Evolutionary conservation across 2,888 invertebrate genomes (phyloP), one percentile per base, ranked within the genome.

Genomic region (Adelognathus sp.): DNA sequence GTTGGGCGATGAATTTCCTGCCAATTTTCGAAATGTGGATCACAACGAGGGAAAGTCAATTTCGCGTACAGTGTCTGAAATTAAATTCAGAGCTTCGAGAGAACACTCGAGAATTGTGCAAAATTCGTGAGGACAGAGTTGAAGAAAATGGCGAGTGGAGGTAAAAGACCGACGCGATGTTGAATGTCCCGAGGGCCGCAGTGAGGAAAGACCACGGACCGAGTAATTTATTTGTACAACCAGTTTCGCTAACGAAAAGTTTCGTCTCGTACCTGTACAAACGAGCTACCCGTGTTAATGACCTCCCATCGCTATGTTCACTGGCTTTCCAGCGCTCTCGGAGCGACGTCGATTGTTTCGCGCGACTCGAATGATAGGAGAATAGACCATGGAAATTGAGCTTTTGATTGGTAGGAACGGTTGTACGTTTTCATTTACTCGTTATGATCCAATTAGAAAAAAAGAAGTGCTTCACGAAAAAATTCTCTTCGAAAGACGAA

Each of bases 211-310:
- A 66, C 36, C 33, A 14, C 16, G 24, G 27, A 39, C 18, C 41
- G 50, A 46, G 58, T 46, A 50, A 41, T 56, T 73, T 73, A 44
- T 73, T 56, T 73, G 61, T 52, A 61, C 27, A 39, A 24, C 71
- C 16, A 6, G 18, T 31, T 36, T 29, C 61, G 27, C 46, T 52
- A 33, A 41, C 50, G 39, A 27, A 29, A 52, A 21, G 46, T 50
- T 33, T 46, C 16, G 46, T 18, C 60, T 70, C 18, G 14, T 21
- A 33, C 44, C 46, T 14, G 14, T 21, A 33, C 44, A 33, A 18
- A 16, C 36, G 11, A n/a, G n/a, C 50, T 21, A 24, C 11, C 46
- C 21, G 54, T 46, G 41, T 64, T 54, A 54, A 50, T 27, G 46
- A 60, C 58, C 52, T 29, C 50, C 50, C 76, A 72, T 50, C 11